Conservation (phyloP, 2,888 invertebrate species). For the Liopterus haemorrhoidalis region DNA sequence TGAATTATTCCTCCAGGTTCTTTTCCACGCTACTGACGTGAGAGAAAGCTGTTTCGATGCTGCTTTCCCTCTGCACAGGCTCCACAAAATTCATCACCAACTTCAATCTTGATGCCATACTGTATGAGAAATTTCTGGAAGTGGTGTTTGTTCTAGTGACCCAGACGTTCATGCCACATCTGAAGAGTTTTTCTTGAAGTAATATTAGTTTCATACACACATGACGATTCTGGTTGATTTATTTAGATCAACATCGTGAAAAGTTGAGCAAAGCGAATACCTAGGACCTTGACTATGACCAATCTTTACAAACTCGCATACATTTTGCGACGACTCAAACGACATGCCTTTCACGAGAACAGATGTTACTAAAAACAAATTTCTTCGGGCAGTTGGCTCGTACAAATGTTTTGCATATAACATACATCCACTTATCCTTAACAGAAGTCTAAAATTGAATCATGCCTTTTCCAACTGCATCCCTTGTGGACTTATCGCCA, state of each 20-base stretch:
- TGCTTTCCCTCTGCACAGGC: conserved; percentile 30
- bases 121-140: conserved; percentile 23
- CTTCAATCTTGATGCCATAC: conserved; percentile 18
- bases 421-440: conserved; percentile 17
- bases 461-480: conserved; percentile 14
- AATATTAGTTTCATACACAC: conserved; percentile 7
- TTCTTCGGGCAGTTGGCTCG: conserved; percentile 9
- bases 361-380: conserved; percentile 22
- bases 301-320: conserved; percentile 14
- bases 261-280: not conserved
- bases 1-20: conserved; percentile 17
- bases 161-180: conserved; percentile 27
- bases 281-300: conserved; percentile 15
- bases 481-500: conserved; percentile 12
- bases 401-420: conserved; percentile 19
- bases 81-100: conserved; percentile 23
- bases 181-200: conserved; percentile 14
- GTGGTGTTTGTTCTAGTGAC: conserved; percentile 27
- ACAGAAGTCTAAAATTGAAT: conserved; percentile 22
- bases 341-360: conserved; percentile 16
- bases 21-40: conserved; percentile 11
- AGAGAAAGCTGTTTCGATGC: conserved; percentile 25
- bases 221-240: conserved; percentile 8
- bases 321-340: conserved; percentile 15
- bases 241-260: conserved; percentile 1